These are phyloP conservation scores for Cyanoderma ruficeps DNA, from an alignment of 2,113 vertebrate genomes.

Conservation along the genomic window DNA sequence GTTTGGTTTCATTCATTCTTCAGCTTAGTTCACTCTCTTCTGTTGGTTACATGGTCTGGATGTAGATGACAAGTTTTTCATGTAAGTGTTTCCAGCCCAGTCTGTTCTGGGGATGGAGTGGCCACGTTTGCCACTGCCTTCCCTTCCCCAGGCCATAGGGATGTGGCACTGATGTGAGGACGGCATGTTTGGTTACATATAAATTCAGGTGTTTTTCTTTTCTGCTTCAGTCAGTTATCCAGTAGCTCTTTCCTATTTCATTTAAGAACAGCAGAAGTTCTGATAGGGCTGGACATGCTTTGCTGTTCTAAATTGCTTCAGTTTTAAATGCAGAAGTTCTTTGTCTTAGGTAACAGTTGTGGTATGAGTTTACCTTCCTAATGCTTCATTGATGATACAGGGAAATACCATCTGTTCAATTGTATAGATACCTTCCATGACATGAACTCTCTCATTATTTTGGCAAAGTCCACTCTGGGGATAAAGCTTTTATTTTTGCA, in stretches of 20 bases:
- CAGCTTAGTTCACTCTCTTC: background rate
- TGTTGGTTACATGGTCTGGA: background rate
- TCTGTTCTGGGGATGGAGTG: background rate
- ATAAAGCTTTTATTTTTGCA: background rate
- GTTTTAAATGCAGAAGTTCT: background rate
- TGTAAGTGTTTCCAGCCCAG: background rate
- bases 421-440: background rate
- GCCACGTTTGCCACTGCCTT: background rate
- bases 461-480: background rate
- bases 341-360: background rate
- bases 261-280: background rate
- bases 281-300: background rate
- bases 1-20: slow-evolving; percentile 1
- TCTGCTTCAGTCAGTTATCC: background rate
- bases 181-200: fast-evolving
- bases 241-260: background rate
- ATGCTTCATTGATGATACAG: background rate
- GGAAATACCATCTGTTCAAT: background rate
- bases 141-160: background rate
- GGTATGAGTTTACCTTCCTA: background rate
- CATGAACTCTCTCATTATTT: background rate
- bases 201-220: background rate
- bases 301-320: background rate
- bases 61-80: background rate
- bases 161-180: background rate